Conservation (phyloP, 2,888 invertebrate genomes). For the Drosophila formosana region DNA sequence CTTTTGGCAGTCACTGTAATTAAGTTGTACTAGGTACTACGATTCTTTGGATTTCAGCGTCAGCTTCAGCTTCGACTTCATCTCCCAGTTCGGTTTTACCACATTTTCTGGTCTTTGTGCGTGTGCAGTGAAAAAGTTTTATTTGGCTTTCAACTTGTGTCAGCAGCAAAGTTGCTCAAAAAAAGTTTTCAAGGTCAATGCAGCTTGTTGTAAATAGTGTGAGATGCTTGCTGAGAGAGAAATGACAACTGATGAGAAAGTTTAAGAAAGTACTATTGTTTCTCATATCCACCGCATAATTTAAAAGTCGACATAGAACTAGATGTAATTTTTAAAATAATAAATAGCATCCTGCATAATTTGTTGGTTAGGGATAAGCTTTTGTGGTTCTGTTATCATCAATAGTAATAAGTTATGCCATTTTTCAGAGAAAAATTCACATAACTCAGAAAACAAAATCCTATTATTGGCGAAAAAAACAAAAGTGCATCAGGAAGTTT, state of each 20-base stretch:
- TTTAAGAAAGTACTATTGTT: slow-evolving; percentile 10
- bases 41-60: slow-evolving; percentile 38
- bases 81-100: background rate
- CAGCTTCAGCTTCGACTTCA: slow-evolving; percentile 20
- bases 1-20: slow-evolving; percentile 67
- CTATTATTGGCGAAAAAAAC: too few species aligned
- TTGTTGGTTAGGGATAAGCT: too few species aligned
- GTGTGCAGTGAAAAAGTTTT: slow-evolving; percentile 34
- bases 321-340: too few species aligned
- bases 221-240: background rate
- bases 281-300: background rate
- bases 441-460: too few species aligned
- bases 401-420: too few species aligned
- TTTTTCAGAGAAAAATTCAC: too few species aligned
- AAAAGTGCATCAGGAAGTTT: too few species aligned
- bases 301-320: background rate
- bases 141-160: slow-evolving; percentile 34
- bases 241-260: background rate
- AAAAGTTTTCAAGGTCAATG: slow-evolving; percentile 58
- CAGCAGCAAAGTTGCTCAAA: slow-evolving; percentile 39
- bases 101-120: slow-evolving; percentile 26
- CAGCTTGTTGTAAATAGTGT: slow-evolving; percentile 5
- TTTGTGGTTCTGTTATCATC: too few species aligned
- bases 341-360: too few species aligned
- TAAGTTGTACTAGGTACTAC: slow-evolving; percentile 77